These are phyloP conservation scores for Cinara cedri DNA, from an alignment of 2,888 invertebrate species.

Conservation along the genomic window DNA sequence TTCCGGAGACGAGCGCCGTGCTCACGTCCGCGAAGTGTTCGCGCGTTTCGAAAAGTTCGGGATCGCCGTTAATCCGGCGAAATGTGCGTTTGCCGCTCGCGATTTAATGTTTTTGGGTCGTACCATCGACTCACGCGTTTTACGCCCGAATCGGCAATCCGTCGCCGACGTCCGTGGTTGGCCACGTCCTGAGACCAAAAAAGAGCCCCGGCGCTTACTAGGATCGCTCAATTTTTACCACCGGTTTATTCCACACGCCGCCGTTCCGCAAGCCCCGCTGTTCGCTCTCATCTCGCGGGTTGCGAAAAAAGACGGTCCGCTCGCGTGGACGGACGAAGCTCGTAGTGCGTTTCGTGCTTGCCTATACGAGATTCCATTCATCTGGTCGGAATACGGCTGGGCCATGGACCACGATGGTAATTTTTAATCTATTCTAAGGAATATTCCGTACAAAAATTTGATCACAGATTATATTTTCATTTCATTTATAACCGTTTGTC, in stretches of 20 bases:
- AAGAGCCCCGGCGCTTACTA: constrained; percentile 51
- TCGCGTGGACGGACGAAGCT: too few species aligned
- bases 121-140: constrained; percentile 59
- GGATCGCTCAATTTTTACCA: constrained; percentile 57
- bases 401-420: too few species aligned
- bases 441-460: too few species aligned
- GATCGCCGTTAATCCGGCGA: constrained; percentile 33
- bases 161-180: constrained; percentile 61
- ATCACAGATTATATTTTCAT: too few species aligned
- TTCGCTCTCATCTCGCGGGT: neutral
- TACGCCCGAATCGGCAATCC: constrained; percentile 61
- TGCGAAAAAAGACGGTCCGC: neutral
- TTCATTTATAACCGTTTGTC: too few species aligned
- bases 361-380: too few species aligned
- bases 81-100: constrained; percentile 58
- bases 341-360: too few species aligned
- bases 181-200: constrained; percentile 56
- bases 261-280: too few species aligned
- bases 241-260: too few species aligned
- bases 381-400: too few species aligned
- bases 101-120: constrained; percentile 58
- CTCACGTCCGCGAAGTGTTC: constrained; percentile 55
- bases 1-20: constrained; percentile 43
- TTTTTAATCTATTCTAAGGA: too few species aligned
- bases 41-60: constrained; percentile 29